These are phyloP conservation scores for Cochlearius cochlearius DNA, from an alignment of 2,113 vertebrate species.

Conservation along the genomic window DNA sequence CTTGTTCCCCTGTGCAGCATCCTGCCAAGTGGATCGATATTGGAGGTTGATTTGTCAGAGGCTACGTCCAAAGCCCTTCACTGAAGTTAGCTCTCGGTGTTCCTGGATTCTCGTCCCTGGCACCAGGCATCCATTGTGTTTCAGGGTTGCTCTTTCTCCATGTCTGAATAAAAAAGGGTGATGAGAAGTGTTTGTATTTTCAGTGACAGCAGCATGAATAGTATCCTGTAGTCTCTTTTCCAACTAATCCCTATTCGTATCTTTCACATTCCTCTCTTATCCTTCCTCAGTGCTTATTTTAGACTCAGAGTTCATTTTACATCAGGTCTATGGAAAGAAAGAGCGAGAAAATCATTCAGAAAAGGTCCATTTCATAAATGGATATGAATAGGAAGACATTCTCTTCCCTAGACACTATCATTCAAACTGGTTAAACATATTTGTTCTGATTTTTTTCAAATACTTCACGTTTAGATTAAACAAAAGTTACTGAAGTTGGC, in stretches of 20 bases:
- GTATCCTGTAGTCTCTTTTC: neutral
- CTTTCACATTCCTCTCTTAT: neutral
- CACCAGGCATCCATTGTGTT: neutral
- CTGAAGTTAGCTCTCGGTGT: neutral
- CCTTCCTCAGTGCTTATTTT: neutral
- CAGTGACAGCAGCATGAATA: neutral
- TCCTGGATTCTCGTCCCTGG: neutral
- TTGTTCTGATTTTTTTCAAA: neutral
- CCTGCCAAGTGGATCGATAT: neutral
- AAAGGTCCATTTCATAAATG: neutral
- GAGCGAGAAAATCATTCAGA: neutral
- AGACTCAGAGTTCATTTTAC: neutral
- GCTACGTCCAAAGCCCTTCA: neutral
- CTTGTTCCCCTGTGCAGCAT: neutral
- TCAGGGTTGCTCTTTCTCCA: neutral
- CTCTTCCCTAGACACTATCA: neutral
- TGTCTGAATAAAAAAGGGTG: neutral
- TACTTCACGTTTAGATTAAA: neutral
- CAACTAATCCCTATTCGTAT: neutral
- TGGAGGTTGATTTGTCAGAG: neutral
- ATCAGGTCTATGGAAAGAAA: neutral
- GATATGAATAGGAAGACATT: neutral
- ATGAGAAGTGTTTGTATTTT: neutral
- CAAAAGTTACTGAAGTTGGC: constrained; percentile 14
- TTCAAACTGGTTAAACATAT: neutral